Evolutionary conservation across 2,797 vertebrate genomes (phyloP), one percentile per base, ranked within the genome.

Genomic region (Chrosomus eos): DNA sequence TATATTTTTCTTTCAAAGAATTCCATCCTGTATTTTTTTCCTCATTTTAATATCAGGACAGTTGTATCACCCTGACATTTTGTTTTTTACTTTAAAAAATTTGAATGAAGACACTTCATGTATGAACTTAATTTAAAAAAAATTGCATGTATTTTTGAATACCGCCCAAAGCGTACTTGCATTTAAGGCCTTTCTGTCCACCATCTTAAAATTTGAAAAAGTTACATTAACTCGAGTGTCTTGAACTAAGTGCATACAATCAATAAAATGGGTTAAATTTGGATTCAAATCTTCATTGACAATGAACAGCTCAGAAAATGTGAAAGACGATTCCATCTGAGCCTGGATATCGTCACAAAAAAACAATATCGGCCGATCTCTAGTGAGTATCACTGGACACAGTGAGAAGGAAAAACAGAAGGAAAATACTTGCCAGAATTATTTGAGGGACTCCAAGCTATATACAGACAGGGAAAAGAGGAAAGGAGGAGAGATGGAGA

Each of bases 361-460:
- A 60, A 67, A 67, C 60, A 40, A n/a, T 43, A 68, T 68, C 73
- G 19, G 73, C 23, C 9, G 31, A 66, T 66, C 77, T 75, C 72
- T 83, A 66, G 38, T 40, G 55, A 64, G 26, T 43, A 75, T 45
- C 23, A 68, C 33, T 68, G 64, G 33, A 68, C 19, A 81, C 19
- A 31, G 31, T 71, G 7, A 88, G 88, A 89, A 89, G 92, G 88
- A 93, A 90, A 94, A 53, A 94, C 94, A 96, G 94, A 92, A 91
- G 96, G 94, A 94, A 93, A 95, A 97, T 98, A 98, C 97, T 99
- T 99, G 97, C 97, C 97, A 91, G 95, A 86, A 93, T 92, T 92
- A 66, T 87, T 88, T 96, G 90, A 68, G 90, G 89, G 92, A 95
- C 93, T 97, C 97, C 97, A 94, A 76, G 84, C 85, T 82, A 43